A percentile compares a stretch with the other conserved stretches of the same genome.
Evolutionary conservation across 2,888 invertebrate genomes (phyloP).

Genomic region (Leptinotarsa haldemani): DNA sequence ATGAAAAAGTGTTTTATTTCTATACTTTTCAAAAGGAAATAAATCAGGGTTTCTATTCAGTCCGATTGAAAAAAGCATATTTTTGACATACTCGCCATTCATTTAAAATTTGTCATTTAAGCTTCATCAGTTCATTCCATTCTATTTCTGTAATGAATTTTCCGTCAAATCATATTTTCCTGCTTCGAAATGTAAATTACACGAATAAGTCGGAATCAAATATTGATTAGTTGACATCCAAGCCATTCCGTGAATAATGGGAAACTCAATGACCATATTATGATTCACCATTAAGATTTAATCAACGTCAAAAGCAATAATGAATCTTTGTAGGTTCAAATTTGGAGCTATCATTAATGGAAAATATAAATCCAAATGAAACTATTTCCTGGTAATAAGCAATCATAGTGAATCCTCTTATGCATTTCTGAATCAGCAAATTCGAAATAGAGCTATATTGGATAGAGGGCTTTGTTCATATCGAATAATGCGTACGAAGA

Average conservation of each 20-base stretch:
- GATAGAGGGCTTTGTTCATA: background rate
- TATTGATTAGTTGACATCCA: constrained; percentile 51
- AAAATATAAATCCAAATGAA: constrained; percentile 50
- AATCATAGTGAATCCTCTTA: constrained; percentile 52
- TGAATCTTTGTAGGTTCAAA: constrained; percentile 16
- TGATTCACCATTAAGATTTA: constrained; percentile 48
- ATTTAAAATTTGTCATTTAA: too few species aligned
- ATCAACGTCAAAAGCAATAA: constrained; percentile 47
- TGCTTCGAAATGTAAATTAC: constrained; percentile 44
- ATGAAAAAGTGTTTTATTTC: too few species aligned
- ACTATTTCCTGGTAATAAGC: constrained; percentile 51
- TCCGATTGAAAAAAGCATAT: too few species aligned
- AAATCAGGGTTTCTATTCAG: too few species aligned
- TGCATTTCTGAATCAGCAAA: constrained; percentile 13
- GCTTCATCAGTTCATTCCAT: constrained; percentile 6
- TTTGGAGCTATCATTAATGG: constrained; percentile 30
- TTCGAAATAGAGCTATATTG: constrained; percentile 7
- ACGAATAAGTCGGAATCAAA: constrained; percentile 48
- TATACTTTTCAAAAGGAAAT: too few species aligned
- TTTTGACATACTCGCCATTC: too few species aligned
- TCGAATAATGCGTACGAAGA: background rate
- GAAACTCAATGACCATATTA: constrained; percentile 48
- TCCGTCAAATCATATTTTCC: constrained; percentile 42
- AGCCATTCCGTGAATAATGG: constrained; percentile 49
- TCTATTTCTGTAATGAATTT: constrained; percentile 37